Percentiles rank a stretch among this genome's conserved stretches.
phyloP scores from a whole-genome alignment of 2,113 vertebrate genomes.

The Butorides virescens region DNA sequence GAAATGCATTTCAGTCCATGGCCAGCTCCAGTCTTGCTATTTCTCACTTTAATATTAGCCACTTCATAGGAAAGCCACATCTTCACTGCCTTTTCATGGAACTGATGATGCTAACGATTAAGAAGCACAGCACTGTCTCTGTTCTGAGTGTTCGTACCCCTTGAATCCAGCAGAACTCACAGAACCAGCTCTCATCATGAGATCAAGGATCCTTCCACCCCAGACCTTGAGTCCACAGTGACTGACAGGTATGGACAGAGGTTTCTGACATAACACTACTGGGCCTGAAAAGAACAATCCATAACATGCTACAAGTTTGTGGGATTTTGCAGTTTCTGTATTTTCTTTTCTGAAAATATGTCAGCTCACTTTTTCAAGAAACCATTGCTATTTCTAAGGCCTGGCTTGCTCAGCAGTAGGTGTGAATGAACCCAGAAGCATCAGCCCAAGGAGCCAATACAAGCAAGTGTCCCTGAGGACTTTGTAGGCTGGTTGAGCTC shows the following conservation, averaged over 20 bases:
- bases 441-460: neutral
- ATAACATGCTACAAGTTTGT: neutral
- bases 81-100: neutral
- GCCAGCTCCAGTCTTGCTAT: neutral
- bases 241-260: neutral
- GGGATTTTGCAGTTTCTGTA: rapidly evolving
- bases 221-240: neutral
- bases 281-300: neutral
- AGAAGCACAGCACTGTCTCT: neutral
- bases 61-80: neutral
- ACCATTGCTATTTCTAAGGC: neutral
- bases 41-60: neutral
- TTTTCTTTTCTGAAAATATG: neutral
- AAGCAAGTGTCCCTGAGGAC: neutral
- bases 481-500: neutral
- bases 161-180: neutral
- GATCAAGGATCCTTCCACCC: neutral
- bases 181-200: neutral
- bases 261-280: neutral
- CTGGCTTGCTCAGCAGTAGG: neutral
- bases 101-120: neutral
- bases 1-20: neutral
- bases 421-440: neutral
- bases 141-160: neutral
- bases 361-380: neutral